phyloP scores from a whole-genome alignment of 1,140 invertebrate species.

The Heliconius nattereri region DNA sequence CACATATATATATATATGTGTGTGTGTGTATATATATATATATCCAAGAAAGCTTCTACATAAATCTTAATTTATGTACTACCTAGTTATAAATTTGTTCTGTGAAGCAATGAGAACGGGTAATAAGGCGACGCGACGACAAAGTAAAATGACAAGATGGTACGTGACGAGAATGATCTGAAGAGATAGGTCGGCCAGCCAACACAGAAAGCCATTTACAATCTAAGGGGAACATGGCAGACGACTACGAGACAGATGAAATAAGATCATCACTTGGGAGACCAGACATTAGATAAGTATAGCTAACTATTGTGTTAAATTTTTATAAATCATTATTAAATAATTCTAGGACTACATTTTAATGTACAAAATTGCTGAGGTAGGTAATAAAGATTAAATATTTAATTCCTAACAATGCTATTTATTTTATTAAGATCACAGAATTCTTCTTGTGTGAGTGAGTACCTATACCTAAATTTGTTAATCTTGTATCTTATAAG shows the following conservation, averaged over 20 bases:
- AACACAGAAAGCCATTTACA: neutral
- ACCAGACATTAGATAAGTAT: neutral
- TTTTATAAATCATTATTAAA: too few relatives aligned
- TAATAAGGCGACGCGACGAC: conserved; percentile 16
- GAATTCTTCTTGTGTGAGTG: too few relatives aligned
- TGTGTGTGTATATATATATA: neutral
- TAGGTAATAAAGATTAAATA: too few relatives aligned
- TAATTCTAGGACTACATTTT: too few relatives aligned
- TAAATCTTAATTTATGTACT: conserved; percentile 1
- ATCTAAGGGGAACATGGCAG: neutral
- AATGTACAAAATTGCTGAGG: too few relatives aligned
- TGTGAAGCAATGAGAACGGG: neutral
- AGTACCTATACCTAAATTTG: too few relatives aligned
- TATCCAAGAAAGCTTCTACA: neutral
- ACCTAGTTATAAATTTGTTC: conserved; percentile 2
- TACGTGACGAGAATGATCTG: conserved; percentile 20
- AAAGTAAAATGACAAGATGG: conserved; percentile 17
- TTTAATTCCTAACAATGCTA: too few relatives aligned
- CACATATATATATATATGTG: too few relatives aligned
- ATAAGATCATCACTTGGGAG: neutral
- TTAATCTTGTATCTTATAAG: too few relatives aligned
- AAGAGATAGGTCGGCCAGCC: neutral
- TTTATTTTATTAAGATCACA: too few relatives aligned
- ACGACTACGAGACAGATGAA: neutral
- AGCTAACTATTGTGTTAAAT: too few relatives aligned